Conservation (phyloP, 2,113 vertebrate species). For the Electrona antarctica region DNA sequence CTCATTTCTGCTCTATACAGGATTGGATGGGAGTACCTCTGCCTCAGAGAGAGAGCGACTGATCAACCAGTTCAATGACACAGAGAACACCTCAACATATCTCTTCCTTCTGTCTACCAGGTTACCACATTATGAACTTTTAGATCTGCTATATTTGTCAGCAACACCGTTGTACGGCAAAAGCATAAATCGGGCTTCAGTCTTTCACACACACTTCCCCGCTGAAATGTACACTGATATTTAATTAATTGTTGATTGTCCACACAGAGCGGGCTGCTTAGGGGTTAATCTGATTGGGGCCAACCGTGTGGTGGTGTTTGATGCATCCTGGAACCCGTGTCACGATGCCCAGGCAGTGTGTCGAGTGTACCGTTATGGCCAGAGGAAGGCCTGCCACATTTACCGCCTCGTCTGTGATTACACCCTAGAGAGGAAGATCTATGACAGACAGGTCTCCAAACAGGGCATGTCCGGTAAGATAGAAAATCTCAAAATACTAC, state of each 20-base stretch:
- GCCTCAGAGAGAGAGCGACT: slow-evolving; percentile 94
- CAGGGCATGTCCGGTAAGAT: slow-evolving; percentile 96
- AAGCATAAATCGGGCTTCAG: background rate
- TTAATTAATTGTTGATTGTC: background rate
- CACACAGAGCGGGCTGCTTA: slow-evolving; percentile 91
- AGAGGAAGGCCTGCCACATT: slow-evolving; percentile 95
- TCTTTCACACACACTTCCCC: background rate
- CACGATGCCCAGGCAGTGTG: slow-evolving; percentile 98
- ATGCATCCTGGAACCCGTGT: slow-evolving; percentile 98
- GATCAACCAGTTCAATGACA: slow-evolving; percentile 98
- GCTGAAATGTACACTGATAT: background rate
- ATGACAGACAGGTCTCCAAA: slow-evolving; percentile 97
- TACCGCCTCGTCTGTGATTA: slow-evolving; percentile 97
- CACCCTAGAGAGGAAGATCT: slow-evolving; percentile 98
- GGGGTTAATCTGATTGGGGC: slow-evolving; percentile 98
- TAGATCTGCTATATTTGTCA: no score
- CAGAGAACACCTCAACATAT: slow-evolving; percentile 84
- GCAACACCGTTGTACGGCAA: no score
- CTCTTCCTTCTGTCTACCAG: slow-evolving; percentile 96
- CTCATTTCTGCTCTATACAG: slow-evolving; percentile 66
- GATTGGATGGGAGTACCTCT: slow-evolving; percentile 96
- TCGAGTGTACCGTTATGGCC: slow-evolving; percentile 95
- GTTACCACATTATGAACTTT: slow-evolving; percentile 46
- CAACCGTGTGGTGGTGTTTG: slow-evolving; percentile 96
- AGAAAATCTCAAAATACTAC: background rate